A percentile compares a stretch with the other conserved stretches of the same genome.
phyloP scores from a whole-genome alignment of 2,113 vertebrate species.

The Podocnemis expansa region DNA sequence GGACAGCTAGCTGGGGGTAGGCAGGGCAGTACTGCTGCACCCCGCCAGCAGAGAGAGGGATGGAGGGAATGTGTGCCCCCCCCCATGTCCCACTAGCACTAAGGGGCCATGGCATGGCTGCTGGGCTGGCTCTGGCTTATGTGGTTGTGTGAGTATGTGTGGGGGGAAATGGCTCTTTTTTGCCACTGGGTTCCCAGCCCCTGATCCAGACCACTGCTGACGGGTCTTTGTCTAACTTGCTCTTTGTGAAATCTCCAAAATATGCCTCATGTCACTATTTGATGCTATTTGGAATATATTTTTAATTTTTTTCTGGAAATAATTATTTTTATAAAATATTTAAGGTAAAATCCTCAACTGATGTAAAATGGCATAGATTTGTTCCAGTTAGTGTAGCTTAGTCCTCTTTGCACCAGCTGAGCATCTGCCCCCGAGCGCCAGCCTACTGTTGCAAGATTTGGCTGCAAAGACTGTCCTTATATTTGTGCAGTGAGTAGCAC shows the following conservation, averaged over 20 bases:
- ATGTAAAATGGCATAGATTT: background rate
- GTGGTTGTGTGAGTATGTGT: too few species aligned
- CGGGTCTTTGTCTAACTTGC: too few species aligned
- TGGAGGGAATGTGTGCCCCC: too few species aligned
- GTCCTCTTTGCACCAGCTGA: background rate
- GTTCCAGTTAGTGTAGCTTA: background rate
- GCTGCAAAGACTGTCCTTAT: background rate
- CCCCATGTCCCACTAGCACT: too few species aligned
- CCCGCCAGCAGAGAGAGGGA: too few species aligned
- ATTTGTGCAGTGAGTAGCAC: background rate
- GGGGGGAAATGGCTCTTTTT: too few species aligned
- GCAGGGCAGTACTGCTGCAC: too few species aligned
- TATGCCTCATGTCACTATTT: background rate
- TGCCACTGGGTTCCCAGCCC: too few species aligned
- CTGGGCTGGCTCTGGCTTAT: too few species aligned
- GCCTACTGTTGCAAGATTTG: background rate
- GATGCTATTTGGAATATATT: slow-evolving; percentile 20
- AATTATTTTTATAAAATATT: slow-evolving; percentile 42
- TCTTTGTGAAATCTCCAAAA: background rate
- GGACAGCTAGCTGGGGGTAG: too few species aligned
- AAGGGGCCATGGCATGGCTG: too few species aligned
- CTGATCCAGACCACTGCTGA: too few species aligned
- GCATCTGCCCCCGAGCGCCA: background rate
- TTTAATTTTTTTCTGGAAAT: slow-evolving; percentile 32
- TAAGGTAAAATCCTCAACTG: background rate